Evolutionary conservation across 2,888 invertebrate species (phyloP).

Genomic region (Epinotia ramella): DNA sequence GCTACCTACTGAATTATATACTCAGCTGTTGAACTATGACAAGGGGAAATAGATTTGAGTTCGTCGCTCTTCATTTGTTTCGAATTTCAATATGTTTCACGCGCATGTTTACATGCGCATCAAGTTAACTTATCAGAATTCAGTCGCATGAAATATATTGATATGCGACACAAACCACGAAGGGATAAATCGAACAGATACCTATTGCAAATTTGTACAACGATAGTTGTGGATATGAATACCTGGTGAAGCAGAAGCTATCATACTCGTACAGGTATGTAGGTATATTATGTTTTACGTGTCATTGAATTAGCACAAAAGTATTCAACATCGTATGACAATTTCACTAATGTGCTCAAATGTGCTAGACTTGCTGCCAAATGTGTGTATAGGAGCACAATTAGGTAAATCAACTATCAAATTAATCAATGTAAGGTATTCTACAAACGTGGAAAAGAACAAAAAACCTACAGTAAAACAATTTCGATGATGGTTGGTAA

Average conservation of each 20-base stretch:
- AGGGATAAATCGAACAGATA: background rate
- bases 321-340: background rate
- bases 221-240: background rate
- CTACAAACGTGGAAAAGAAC: background rate
- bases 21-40: too few relatives aligned
- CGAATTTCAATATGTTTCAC: too few relatives aligned
- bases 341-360: conserved; percentile 9
- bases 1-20: background rate
- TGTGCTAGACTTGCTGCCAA: conserved; percentile 22
- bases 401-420: conserved; percentile 55
- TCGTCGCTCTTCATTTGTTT: too few relatives aligned
- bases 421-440: conserved; percentile 59
- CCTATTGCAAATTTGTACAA: background rate
- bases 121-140: background rate
- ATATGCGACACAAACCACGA: background rate
- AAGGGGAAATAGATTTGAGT: too few relatives aligned
- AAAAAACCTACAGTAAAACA: background rate
- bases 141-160: background rate
- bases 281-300: background rate
- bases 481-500: too few relatives aligned
- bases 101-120: background rate
- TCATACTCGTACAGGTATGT: background rate
- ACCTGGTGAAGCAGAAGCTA: background rate
- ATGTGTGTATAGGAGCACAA: conserved; percentile 47
- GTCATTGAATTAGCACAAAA: conserved; percentile 10